phyloP scores from a whole-genome alignment of 1,140 invertebrate genomes.

The Zaprionus taronus region DNA sequence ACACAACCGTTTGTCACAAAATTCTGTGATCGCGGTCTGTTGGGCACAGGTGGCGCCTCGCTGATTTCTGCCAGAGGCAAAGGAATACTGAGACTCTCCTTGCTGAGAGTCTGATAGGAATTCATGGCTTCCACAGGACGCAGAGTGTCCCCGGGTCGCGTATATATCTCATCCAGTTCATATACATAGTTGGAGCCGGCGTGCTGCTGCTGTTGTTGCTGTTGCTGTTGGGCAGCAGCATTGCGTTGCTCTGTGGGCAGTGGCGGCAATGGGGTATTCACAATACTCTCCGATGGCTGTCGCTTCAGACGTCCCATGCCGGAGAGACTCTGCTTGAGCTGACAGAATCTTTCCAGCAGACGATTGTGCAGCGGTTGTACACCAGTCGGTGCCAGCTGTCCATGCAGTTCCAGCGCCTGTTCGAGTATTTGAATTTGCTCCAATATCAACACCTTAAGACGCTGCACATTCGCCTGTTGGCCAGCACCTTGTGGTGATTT shows the following conservation, averaged over 20 bases:
- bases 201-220: constrained; percentile 59
- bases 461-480: constrained; percentile 90
- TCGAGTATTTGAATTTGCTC: constrained; percentile 93
- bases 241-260: constrained; percentile 86
- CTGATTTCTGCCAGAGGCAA: constrained; percentile 30
- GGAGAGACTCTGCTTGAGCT: constrained; percentile 90
- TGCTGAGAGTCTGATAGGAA: constrained; percentile 78
- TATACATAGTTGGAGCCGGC: constrained; percentile 81
- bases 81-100: constrained; percentile 71
- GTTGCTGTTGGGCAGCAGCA: constrained; percentile 1
- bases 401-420: constrained; percentile 92
- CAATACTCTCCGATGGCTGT: constrained; percentile 90
- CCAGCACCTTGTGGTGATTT: constrained; percentile 89
- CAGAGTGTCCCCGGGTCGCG: constrained; percentile 85
- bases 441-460: constrained; percentile 90
- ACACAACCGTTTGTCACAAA: constrained; percentile 59
- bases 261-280: constrained; percentile 91
- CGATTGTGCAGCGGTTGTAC: constrained; percentile 94
- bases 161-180: constrained; percentile 89
- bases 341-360: constrained; percentile 93
- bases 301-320: constrained; percentile 86
- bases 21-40: constrained; percentile 78
- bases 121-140: constrained; percentile 71
- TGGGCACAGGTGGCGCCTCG: constrained; percentile 73
- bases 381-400: constrained; percentile 91